Evolutionary conservation across 2,797 vertebrate species (phyloP).

Genomic region (Xenopus petersii): DNA sequence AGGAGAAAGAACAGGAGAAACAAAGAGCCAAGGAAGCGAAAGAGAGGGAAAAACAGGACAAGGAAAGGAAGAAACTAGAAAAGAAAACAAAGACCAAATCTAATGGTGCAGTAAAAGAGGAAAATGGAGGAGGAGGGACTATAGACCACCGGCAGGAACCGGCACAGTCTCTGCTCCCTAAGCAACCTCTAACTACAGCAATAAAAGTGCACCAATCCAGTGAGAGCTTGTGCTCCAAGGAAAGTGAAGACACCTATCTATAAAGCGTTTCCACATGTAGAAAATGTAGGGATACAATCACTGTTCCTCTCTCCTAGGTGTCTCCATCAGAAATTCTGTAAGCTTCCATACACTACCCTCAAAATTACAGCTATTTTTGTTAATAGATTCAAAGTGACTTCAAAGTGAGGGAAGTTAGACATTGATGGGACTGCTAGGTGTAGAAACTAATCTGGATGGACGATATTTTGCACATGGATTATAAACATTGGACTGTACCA

Average conservation of each 20-base stretch:
- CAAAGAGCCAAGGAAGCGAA: slow-evolving; percentile 49
- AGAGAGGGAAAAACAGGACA: slow-evolving; percentile 39
- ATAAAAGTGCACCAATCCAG: slow-evolving; percentile 68
- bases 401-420: not conserved
- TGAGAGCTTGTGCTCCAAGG: slow-evolving; percentile 82
- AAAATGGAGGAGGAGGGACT: slow-evolving; percentile 49
- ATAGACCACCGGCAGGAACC: slow-evolving; percentile 69
- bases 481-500: not conserved
- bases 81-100: slow-evolving; percentile 62
- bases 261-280: slow-evolving; percentile 60
- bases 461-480: not conserved
- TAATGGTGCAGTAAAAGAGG: slow-evolving; percentile 65
- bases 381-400: not conserved
- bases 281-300: not conserved
- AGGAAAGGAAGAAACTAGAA: slow-evolving; percentile 52
- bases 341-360: not conserved
- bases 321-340: slow-evolving; percentile 6
- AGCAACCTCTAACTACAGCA: slow-evolving; percentile 50
- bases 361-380: not conserved
- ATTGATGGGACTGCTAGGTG: too few relatives aligned
- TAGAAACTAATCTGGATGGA: not conserved
- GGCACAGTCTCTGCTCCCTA: slow-evolving; percentile 50
- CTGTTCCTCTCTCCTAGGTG: not conserved
- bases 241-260: slow-evolving; percentile 94
- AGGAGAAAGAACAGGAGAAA: slow-evolving; percentile 51